These are phyloP conservation scores for Myotis pilosus DNA, from an alignment of 2,797 vertebrate species.

Conservation along the genomic window DNA sequence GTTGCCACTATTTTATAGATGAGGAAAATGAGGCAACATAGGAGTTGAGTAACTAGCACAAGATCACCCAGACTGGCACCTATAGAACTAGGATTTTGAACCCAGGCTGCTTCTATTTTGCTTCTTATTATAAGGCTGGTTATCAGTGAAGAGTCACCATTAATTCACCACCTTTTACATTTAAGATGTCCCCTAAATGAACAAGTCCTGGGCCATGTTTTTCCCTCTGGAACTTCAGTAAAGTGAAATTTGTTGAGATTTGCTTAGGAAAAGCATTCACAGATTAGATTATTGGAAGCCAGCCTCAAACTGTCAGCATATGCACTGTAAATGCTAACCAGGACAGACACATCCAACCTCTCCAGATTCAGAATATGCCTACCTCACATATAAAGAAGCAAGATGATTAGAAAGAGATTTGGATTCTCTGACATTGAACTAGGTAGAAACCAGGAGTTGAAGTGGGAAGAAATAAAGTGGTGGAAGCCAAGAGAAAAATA, in stretches of 20 bases:
- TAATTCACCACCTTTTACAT: conserved; percentile 11
- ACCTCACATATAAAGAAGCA: conserved; percentile 42
- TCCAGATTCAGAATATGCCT: conserved; percentile 16
- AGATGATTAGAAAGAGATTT: conserved; percentile 39
- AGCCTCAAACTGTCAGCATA: conserved; percentile 59
- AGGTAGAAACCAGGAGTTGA: conserved; percentile 41
- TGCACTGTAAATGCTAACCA: conserved; percentile 58
- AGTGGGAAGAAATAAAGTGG: conserved; percentile 22
- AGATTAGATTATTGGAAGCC: conserved; percentile 67
- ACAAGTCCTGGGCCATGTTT: neutral
- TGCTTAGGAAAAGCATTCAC: conserved; percentile 63
- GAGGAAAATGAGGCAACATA: neutral
- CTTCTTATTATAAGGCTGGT: neutral
- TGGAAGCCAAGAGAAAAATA: conserved; percentile 34
- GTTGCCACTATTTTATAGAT: conserved; percentile 10
- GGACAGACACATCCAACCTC: conserved; percentile 39
- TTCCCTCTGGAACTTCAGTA: conserved; percentile 4
- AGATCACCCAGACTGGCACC: neutral
- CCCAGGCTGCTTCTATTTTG: neutral
- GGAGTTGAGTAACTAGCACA: neutral
- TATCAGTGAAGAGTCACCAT: neutral
- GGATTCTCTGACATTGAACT: neutral
- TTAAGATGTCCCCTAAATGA: neutral
- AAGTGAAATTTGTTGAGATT: conserved; percentile 66
- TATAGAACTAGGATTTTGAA: conserved; percentile 42